A percentile compares a stretch with the other conserved stretches of the same genome.
phyloP scores from a whole-genome alignment of 2,113 vertebrate genomes.

The Proterorhinus semilunaris region DNA sequence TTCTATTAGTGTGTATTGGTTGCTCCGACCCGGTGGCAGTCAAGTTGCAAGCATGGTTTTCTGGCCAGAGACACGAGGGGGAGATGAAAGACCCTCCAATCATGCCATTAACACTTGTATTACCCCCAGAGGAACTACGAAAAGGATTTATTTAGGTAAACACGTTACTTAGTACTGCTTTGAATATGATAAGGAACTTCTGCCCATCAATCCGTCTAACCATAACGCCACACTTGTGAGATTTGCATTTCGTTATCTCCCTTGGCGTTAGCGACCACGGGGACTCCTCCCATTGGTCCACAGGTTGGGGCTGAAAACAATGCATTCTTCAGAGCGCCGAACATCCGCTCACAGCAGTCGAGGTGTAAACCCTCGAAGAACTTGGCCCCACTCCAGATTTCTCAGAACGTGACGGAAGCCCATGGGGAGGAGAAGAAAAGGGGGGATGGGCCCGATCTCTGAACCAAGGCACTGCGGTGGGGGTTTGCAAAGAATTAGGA shows the following conservation, averaged over 20 bases:
- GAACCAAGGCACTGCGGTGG: slow-evolving; percentile 31
- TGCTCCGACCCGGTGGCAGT: no score
- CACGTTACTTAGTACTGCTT: no score
- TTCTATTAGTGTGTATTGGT: no score
- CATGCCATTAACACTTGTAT: no score
- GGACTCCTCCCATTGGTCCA: not conserved
- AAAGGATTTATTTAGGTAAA: no score
- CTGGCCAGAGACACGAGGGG: no score
- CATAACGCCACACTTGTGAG: not conserved
- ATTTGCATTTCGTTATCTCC: not conserved
- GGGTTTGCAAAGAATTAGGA: not conserved
- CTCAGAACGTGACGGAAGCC: slow-evolving; percentile 50
- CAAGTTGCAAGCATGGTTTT: no score
- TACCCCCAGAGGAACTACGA: no score
- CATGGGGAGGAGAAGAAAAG: not conserved
- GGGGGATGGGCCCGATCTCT: slow-evolving; percentile 10
- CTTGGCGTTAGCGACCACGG: not conserved
- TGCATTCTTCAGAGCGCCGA: slow-evolving; percentile 11
- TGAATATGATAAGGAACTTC: no score
- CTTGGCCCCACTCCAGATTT: slow-evolving; percentile 57
- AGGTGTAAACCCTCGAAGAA: slow-evolving; percentile 16
- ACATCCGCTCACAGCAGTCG: slow-evolving; percentile 36
- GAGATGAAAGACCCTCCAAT: no score
- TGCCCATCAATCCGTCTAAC: not conserved
- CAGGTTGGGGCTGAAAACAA: not conserved